Evolutionary conservation across 2,113 vertebrate species (phyloP).

Genomic region (Charina bottae): DNA sequence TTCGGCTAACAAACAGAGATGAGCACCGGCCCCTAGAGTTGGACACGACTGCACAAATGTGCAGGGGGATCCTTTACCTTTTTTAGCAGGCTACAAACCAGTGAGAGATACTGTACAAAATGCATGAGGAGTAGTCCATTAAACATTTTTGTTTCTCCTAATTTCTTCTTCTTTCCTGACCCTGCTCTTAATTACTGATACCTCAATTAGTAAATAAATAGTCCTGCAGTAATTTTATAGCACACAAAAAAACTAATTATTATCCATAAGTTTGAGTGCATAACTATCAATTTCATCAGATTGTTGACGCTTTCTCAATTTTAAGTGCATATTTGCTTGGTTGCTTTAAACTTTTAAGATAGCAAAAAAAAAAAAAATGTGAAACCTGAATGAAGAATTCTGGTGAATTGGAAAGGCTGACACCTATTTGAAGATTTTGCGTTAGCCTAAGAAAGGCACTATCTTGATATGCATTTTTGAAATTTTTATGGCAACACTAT

Average conservation of each 20-base stretch:
- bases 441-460: neutral
- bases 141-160: constrained; percentile 18
- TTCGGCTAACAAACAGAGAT: too few species aligned
- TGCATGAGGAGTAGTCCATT: neutral
- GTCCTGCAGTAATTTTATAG: neutral
- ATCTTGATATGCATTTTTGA: neutral
- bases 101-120: neutral
- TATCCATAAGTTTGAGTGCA: neutral
- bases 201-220: neutral
- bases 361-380: neutral
- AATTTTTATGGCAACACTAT: neutral
- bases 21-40: too few species aligned
- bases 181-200: neutral
- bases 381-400: neutral
- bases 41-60: too few species aligned
- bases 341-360: neutral
- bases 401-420: neutral
- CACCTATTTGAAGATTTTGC: neutral
- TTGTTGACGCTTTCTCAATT: neutral
- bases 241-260: neutral
- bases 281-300: neutral
- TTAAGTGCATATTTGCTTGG: neutral
- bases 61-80: too few species aligned
- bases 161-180: neutral
- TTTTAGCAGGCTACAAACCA: constrained; percentile 32